Evolutionary conservation across 2,113 vertebrate genomes (phyloP).

Genomic region (Grammomys dolichurus): DNA sequence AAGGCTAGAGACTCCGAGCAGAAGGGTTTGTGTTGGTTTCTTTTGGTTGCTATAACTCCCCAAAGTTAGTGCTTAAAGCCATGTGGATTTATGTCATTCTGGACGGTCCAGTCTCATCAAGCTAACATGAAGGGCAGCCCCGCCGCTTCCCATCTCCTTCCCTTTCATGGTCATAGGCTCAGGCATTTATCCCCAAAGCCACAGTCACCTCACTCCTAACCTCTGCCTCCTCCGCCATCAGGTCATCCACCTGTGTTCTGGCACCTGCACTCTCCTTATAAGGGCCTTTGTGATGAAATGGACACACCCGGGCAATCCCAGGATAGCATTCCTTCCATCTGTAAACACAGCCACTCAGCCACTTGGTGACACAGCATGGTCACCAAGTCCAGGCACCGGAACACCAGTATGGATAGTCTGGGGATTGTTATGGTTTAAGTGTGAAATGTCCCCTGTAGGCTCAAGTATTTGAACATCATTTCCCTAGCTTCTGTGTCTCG

Average conservation of each 20-base stretch:
- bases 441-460: not conserved
- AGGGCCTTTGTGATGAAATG: not conserved
- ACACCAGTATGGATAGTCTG: fast-evolving
- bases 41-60: not conserved
- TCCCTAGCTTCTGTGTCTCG: not conserved
- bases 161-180: not conserved
- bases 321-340: not conserved
- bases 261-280: no score
- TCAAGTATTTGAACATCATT: not conserved
- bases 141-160: not conserved
- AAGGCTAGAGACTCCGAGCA: not conserved
- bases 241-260: not conserved
- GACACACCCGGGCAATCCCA: not conserved
- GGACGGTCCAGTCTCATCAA: not conserved
- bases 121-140: not conserved
- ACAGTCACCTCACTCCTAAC: not conserved
- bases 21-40: not conserved
- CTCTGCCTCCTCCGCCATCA: not conserved
- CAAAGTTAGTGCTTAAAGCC: not conserved
- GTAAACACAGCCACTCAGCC: not conserved
- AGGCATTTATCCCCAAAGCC: not conserved
- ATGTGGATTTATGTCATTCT: not conserved
- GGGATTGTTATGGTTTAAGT: not conserved
- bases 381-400: not conserved
- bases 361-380: not conserved